Evolutionary conservation across 92 coral and sea anemone genomes (phyloP).

Genomic region (Virgularia gustaviana): DNA sequence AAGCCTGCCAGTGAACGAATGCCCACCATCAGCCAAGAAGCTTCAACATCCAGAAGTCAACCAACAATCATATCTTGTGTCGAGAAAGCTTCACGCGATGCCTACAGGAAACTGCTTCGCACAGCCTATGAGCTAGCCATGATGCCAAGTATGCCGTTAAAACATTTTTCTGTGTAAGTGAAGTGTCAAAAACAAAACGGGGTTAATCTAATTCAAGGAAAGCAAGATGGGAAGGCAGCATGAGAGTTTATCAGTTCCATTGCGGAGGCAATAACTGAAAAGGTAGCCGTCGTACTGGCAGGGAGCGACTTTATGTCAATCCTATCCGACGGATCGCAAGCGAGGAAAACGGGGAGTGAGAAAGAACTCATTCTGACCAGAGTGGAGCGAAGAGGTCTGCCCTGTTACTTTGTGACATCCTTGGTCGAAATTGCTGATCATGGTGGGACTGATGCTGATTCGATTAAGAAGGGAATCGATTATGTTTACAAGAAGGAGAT

Average conservation of each 20-base stretch:
- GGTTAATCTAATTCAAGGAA: background rate
- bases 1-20: background rate
- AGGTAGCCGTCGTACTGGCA: background rate
- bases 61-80: conserved; percentile 10
- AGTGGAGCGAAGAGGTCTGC: background rate
- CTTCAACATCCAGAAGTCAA: background rate
- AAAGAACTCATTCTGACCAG: background rate
- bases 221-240: background rate
- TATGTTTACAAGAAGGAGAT: background rate
- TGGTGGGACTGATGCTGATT: conserved; percentile 24
- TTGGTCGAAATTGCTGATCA: conserved; percentile 29
- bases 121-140: conserved; percentile 27
- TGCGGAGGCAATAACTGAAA: background rate
- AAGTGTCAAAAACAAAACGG: background rate
- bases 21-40: background rate
- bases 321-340: background rate
- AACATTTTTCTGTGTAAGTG: background rate
- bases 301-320: background rate
- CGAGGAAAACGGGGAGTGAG: background rate
- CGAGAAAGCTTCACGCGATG: conserved; percentile 10
- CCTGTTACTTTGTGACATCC: conserved; percentile 25
- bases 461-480: conserved; percentile 17
- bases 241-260: background rate
- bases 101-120: conserved; percentile 9
- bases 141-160: conserved; percentile 1